phyloP scores from a whole-genome alignment of 2,113 vertebrate genomes.

The Heterotilapia buettikoferi region DNA sequence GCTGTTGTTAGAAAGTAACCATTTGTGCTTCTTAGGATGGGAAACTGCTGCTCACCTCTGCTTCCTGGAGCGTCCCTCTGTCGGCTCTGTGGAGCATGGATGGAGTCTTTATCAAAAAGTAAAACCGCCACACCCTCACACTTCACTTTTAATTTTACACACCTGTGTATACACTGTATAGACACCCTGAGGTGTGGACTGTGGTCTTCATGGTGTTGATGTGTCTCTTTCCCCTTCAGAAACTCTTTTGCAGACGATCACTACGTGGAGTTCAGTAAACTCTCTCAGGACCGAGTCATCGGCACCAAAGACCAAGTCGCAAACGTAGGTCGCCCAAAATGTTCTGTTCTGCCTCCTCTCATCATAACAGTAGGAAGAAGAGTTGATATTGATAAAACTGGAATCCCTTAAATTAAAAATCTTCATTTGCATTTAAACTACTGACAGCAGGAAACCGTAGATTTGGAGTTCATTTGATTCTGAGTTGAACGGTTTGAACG shows the following conservation, averaged over 20 bases:
- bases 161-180: fast-evolving
- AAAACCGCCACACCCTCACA: slow-evolving; percentile 14
- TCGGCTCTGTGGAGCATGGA: slow-evolving; percentile 96
- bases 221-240: slow-evolving; percentile 54
- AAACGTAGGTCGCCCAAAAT: slow-evolving; percentile 74
- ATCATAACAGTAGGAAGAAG: background rate
- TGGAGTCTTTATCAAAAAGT: slow-evolving; percentile 93
- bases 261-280: slow-evolving; percentile 97
- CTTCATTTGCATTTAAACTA: background rate
- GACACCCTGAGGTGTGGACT: fast-evolving
- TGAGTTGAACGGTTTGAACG: too few species aligned
- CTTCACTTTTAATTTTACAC: background rate
- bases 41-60: slow-evolving; percentile 88
- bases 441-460: background rate
- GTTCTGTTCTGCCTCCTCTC: fast-evolving
- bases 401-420: background rate
- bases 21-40: slow-evolving; percentile 77
- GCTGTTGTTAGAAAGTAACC: fast-evolving
- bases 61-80: slow-evolving; percentile 89
- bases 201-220: background rate
- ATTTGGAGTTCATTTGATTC: fast-evolving
- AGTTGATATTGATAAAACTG: background rate
- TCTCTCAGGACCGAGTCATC: slow-evolving; percentile 92
- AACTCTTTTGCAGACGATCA: slow-evolving; percentile 93
- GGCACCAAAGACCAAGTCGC: slow-evolving; percentile 94